Evolutionary conservation across 92 coral and sea anemone genomes (phyloP), one percentile per base, ranked within the genome.

Genomic region (Siderastrea siderea): DNA sequence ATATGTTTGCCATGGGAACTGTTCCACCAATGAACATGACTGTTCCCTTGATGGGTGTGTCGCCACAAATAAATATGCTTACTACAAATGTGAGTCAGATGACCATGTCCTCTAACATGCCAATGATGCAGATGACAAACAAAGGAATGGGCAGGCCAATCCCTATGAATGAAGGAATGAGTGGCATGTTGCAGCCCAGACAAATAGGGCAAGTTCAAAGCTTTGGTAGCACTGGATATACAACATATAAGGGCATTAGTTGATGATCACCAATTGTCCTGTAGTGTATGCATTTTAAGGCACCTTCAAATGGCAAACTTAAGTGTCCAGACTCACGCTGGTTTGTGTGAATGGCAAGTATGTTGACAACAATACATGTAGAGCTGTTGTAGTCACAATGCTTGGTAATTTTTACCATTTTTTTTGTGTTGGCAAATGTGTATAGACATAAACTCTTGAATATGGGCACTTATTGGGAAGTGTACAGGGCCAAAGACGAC

Each of bases 201-300:
- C 91, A 91, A 11, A 88, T 91, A 83, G 91, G 92, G 76, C 91
- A 90, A 79, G 55, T 91, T 26, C 96, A 91, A 84, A 85, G 89
- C 88, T 93, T 95, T 87, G 74, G 89, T 47, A 88, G 74, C 76
- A 89, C 81, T 80, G 85, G 84, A 62, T 95, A 90, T 86, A 68
- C 96, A 78, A 87, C 89, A 17, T 95, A 93, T 48, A 95, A 95
- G 84, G 96, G 98, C 52, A 73, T 95, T 16, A 95, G 98, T 91
- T 95, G 94, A 91, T 85, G 83, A 16, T 53, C 51, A 47, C 38
- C 26, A 55, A 4, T 54, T 75, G 10, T 45, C 17, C 4, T 47
- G 47, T 5, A 67, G 47, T 17, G 11, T 9, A 67, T 67, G 48
- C 15, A 10, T 67, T 11, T 67, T 17, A 7, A 12, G n/a, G 45